These are phyloP conservation scores for Crotalus tigris DNA, from an alignment of 2,113 vertebrate species.

Conservation along the genomic window DNA sequence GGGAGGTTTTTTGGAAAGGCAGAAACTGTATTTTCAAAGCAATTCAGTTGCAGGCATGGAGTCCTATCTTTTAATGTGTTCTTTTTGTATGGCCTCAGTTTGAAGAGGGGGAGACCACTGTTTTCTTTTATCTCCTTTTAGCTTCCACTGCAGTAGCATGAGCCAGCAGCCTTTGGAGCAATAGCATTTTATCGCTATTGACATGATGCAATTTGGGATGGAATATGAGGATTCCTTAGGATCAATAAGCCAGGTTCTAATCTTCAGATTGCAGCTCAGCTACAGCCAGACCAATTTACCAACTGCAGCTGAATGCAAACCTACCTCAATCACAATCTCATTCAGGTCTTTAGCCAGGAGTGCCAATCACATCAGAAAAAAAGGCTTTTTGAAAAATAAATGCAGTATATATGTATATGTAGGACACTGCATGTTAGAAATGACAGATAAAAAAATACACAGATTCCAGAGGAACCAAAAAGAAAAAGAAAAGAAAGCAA, in stretches of 20 bases:
- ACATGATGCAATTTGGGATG: slow-evolving; percentile 27
- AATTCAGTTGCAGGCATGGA: neutral
- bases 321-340: slow-evolving; percentile 14
- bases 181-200: slow-evolving; percentile 28
- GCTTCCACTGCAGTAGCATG: neutral
- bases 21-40: neutral
- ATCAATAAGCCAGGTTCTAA: slow-evolving; percentile 46
- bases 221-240: slow-evolving; percentile 19
- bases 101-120: neutral
- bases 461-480: neutral
- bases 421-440: neutral
- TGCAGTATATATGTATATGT: no score
- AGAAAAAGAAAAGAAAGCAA: neutral
- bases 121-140: neutral
- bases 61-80: neutral
- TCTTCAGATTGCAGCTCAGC: slow-evolving; percentile 38
- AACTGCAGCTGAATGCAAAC: slow-evolving; percentile 28
- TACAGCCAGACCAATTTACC: slow-evolving; percentile 15
- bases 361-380: neutral
- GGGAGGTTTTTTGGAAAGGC: neutral
- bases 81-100: neutral
- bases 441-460: neutral
- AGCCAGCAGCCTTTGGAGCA: slow-evolving; percentile 5
- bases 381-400: neutral
- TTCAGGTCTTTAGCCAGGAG: neutral